phyloP scores from a whole-genome alignment of 1,140 invertebrate species.

The Lethrus apterus region DNA sequence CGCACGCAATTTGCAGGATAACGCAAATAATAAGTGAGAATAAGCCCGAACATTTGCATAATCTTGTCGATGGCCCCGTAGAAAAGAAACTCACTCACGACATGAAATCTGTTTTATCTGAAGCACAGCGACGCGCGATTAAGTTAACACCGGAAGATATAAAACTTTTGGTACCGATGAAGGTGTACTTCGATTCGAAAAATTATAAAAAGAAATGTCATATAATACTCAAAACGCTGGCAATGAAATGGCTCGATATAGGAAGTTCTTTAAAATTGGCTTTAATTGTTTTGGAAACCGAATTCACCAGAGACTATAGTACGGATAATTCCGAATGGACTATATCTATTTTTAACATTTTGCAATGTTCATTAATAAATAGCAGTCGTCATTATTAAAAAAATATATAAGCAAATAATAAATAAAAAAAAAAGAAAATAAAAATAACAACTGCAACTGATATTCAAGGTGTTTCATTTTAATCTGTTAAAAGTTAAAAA shows the following conservation, averaged over 20 bases:
- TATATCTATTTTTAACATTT: conserved; percentile 34
- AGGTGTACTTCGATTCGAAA: conserved; percentile 25
- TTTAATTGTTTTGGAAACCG: conserved; percentile 35
- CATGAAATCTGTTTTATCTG: conserved; percentile 27
- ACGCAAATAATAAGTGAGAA: conserved; percentile 35
- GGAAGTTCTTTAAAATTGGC: conserved; percentile 27
- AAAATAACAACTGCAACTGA: too few species aligned
- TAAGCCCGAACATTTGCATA: conserved; percentile 27
- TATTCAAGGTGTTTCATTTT: too few species aligned
- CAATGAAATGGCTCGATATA: conserved; percentile 34
- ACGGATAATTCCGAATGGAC: conserved; percentile 32
- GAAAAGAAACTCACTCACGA: conserved; percentile 27
- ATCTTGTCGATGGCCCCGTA: conserved; percentile 27
- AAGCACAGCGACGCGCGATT: conserved; percentile 31
- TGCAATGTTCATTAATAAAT: conserved; percentile 34
- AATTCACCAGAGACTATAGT: conserved; percentile 35
- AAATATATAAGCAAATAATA: background rate
- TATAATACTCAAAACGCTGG: conserved; percentile 26
- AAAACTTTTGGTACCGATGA: conserved; percentile 37
- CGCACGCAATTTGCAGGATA: conserved; percentile 34
- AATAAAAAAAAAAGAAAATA: too few species aligned
- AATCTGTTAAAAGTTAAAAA: too few species aligned
- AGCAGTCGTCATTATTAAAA: too few species aligned
- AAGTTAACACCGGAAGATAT: conserved; percentile 33
- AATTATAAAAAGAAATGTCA: conserved; percentile 26